Percentiles rank a stretch among this genome's conserved stretches.
phyloP scores from a whole-genome alignment of 2,113 vertebrate genomes.

The Menidia beryllina region DNA sequence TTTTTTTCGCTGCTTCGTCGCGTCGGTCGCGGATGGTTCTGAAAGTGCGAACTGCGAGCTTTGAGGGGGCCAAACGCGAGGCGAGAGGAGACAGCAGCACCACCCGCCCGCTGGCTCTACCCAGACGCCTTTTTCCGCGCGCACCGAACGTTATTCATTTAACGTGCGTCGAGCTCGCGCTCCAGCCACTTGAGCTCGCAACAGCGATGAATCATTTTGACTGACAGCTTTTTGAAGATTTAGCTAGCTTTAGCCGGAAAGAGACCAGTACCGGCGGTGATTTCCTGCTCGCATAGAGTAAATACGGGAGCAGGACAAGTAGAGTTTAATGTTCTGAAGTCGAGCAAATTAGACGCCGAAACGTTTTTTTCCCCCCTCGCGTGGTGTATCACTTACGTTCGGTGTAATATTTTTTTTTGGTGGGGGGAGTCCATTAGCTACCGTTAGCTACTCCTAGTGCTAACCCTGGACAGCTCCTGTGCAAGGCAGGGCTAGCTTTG shows the following conservation, averaged over 20 bases:
- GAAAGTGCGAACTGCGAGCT: neutral
- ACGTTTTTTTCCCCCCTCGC: neutral
- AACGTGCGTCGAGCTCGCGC: constrained; percentile 39
- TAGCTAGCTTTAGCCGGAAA: constrained; percentile 69
- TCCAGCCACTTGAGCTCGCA: constrained; percentile 38
- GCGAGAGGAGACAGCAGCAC: constrained; percentile 14
- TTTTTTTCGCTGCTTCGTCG: constrained; percentile 21
- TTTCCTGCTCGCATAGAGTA: constrained; percentile 40
- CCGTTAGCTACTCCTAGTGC: constrained; percentile 61
- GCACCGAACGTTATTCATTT: constrained; percentile 43
- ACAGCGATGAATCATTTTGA: constrained; percentile 74
- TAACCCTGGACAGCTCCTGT: constrained; percentile 75
- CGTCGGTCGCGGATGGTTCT: constrained; percentile 13
- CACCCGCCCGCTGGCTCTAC: neutral
- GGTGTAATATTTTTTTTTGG: neutral
- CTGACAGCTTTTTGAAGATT: constrained; percentile 69
- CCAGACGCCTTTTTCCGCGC: constrained; percentile 20
- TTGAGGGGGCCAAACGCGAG: constrained; percentile 7
- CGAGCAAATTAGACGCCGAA: constrained; percentile 20
- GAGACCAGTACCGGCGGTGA: constrained; percentile 27
- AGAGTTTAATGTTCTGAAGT: constrained; percentile 22
- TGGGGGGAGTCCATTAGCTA: constrained; percentile 38
- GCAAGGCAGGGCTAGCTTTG: constrained; percentile 61
- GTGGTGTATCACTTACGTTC: constrained; percentile 33
- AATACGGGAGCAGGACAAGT: constrained; percentile 41